Conservation (phyloP, 2,888 invertebrate species). For the Coenonympha arcania region DNA sequence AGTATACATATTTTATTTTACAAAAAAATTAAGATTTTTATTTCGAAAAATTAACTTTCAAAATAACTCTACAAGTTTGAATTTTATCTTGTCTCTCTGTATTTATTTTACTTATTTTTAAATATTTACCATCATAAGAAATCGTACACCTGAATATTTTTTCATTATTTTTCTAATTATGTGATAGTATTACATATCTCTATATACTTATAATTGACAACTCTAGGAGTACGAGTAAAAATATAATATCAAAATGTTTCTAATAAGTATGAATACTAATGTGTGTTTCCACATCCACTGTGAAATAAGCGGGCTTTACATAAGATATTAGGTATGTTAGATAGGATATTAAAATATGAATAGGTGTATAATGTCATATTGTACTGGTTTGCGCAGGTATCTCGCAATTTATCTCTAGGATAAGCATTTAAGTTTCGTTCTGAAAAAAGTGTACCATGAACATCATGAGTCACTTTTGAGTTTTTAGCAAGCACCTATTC, state of each 20-base stretch:
- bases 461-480: not conserved
- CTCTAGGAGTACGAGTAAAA: not conserved
- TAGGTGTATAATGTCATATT: no score
- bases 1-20: no score
- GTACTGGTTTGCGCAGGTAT: no score
- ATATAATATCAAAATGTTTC: not conserved
- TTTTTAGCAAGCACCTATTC: conserved; percentile 2
- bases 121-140: no score
- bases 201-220: not conserved
- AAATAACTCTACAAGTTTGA: no score
- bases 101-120: no score
- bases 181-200: conserved; percentile 4
- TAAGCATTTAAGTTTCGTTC: not conserved
- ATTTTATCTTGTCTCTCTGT: no score
- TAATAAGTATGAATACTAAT: not conserved
- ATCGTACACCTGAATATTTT: not conserved
- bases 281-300: not conserved
- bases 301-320: no score
- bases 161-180: not conserved
- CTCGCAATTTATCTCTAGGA: conserved; percentile 2
- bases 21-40: no score
- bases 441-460: not conserved
- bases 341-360: no score
- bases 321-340: no score
- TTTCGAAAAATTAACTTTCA: no score